Evolutionary conservation across 2,888 invertebrate genomes (phyloP), one percentile per base, ranked within the genome.

Genomic region (Drosophila subquinaria): DNA sequence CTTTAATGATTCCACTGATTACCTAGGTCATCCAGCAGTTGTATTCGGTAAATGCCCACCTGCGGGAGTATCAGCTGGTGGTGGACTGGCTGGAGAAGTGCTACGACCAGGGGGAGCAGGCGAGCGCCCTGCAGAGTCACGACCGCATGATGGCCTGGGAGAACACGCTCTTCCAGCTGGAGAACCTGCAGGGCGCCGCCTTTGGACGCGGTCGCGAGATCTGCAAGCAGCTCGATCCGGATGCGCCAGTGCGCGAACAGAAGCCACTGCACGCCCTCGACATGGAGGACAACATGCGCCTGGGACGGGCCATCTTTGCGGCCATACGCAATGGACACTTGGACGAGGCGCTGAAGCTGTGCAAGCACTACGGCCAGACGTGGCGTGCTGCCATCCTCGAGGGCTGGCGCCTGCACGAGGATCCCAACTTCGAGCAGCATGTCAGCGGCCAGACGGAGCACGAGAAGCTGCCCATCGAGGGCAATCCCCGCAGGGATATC

Each of bases 41-140:
- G 70, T 94, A 88, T 90, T 36, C 92, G 92, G 93, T 93, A 61
- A 94, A 95, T 83, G 92, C 94, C 0, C 94, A 94, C 66, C 84
- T 95, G 35, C 93, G 96, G 36, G 95, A 96, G 90, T 95, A 96
- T 87, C 97, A 98, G 92, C 92, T 98, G 52, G 95, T 98, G 43
- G 96, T 98, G 27, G 98, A 98, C 92, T 98, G 98, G 98, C 92
- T 98, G 59, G 98, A 98, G 92, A 95, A 95, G 42, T 96, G 96
- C 91, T 96, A 97, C 17, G 92, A 94, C 8, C 95, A 95, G 76
- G 93, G 94, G 42, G 92, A 93, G 4, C 93, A 78, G 77, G 57
- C 79, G 0, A 92, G 94, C 67, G 93, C 95, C 11, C 94, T 96
- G 64, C 95, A 96, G 88, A 96, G 97, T 35, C 71, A 82, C 35